These are phyloP conservation scores for Neolamprologus toae DNA, from an alignment of 2,113 vertebrate species.

Conservation along the genomic window DNA sequence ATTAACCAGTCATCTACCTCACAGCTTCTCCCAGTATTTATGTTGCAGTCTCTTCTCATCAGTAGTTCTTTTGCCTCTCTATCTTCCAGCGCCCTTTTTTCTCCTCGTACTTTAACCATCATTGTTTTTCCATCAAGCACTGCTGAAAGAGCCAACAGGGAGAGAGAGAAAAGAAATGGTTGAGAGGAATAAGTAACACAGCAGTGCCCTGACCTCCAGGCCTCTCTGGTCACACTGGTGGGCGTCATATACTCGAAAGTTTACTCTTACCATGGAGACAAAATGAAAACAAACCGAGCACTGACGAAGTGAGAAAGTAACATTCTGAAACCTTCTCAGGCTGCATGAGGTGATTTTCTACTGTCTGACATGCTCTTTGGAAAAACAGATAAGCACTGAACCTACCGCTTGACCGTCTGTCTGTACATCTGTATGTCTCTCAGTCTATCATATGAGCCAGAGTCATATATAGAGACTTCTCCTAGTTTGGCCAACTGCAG, in stretches of 20 bases:
- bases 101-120: slow-evolving; percentile 53
- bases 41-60: slow-evolving; percentile 59
- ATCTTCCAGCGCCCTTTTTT: slow-evolving; percentile 18
- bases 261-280: slow-evolving; percentile 66
- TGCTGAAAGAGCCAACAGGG: slow-evolving; percentile 58
- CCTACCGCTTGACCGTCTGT: slow-evolving; percentile 73
- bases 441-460: slow-evolving; percentile 36
- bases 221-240: slow-evolving; percentile 42
- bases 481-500: slow-evolving; percentile 36
- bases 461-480: slow-evolving; percentile 56
- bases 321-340: slow-evolving; percentile 59
- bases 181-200: slow-evolving; percentile 39
- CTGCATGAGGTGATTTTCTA: slow-evolving; percentile 68
- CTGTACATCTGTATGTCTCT: slow-evolving; percentile 27
- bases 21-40: slow-evolving; percentile 56
- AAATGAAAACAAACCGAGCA: slow-evolving; percentile 68
- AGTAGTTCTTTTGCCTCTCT: slow-evolving; percentile 34
- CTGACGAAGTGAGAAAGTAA: slow-evolving; percentile 51
- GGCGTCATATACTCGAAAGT: slow-evolving; percentile 78
- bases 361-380: slow-evolving; percentile 68
- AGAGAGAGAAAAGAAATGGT: slow-evolving; percentile 4
- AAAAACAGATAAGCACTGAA: slow-evolving; percentile 79
- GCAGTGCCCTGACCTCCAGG: slow-evolving; percentile 45
- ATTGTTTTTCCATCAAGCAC: slow-evolving; percentile 70
- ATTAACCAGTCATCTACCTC: slow-evolving; percentile 37